Evolutionary conservation across 1,140 invertebrate species (phyloP), one percentile per base, ranked within the genome.

Genomic region (Palaemon carinicauda): DNA sequence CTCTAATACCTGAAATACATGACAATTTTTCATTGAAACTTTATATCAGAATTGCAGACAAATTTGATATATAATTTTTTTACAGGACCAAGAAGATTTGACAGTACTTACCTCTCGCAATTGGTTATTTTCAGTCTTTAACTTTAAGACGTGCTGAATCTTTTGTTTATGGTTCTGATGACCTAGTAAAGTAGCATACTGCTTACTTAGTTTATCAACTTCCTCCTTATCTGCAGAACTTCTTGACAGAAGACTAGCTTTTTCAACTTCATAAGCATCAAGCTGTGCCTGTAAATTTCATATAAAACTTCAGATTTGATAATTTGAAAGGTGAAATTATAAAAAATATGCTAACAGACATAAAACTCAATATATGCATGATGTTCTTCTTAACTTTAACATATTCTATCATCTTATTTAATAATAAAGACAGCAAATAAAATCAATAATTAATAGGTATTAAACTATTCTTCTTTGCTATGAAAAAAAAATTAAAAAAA

Each of bases 91-190:
- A 84, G n/a, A 54, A 29, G 24, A 41, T n/a, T 3, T 31, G n/a
- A n/a, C n/a, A n/a, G 17, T 31, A 33, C 80, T 82, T 80, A 88
- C 94, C 92, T 93, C 92, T 90, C 93, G 92, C 53, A 94, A 88
- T 51, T 91, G 89, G 73, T 91, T 89, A 83, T 91, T 92, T 90
- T 94, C 94, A 21, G 93, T 92, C 90, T 95, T 95, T 51, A 95
- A 90, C 88, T 94, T 93, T 4, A 91, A 90, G 14, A 95, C 90
- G 86, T 95, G 93, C 83, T 94, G 94, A 41, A 95, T 94, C 90
- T 94, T 95, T 89, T 95, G 94, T 86, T 93, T 94, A 80, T 94
- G 93, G 90, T 95, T 95, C 82, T 94, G 94, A 89, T 95, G 94
- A 3, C 94, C 94, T 10, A 95, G 90, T 74, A 94, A 90, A 82